A percentile compares a stretch with the other conserved stretches of the same genome.
Evolutionary conservation across 2,797 vertebrate species (phyloP).

Genomic region (Eulemur coronatus): DNA sequence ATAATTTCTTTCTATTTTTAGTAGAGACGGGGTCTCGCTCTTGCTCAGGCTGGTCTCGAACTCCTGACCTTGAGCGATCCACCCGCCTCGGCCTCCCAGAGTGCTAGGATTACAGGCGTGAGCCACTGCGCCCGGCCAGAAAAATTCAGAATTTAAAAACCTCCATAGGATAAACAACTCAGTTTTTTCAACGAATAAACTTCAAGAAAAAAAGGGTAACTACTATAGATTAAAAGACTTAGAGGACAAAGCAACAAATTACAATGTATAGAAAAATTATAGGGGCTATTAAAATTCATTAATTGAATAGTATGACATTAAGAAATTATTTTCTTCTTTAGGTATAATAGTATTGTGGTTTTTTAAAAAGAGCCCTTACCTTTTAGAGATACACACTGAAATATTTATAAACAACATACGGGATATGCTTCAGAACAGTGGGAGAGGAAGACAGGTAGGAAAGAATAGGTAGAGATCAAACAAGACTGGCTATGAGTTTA

Average conservation of each 20-base stretch:
- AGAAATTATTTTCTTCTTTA: not conserved
- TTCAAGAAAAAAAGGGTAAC: not conserved
- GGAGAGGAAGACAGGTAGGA: not conserved
- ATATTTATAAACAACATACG: not conserved
- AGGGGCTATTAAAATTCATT: not conserved
- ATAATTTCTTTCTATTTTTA: too few species aligned
- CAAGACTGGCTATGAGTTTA: not conserved
- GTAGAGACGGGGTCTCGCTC: too few species aligned
- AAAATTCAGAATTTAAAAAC: not conserved
- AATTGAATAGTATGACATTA: not conserved
- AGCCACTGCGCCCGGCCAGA: too few species aligned
- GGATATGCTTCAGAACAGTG: not conserved
- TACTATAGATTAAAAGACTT: not conserved
- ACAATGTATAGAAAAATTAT: not conserved
- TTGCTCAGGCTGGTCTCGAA: too few species aligned
- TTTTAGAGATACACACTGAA: constrained; percentile 14
- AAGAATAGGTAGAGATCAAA: not conserved
- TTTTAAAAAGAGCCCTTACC: not conserved
- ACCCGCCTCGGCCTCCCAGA: too few species aligned
- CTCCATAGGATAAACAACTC: not conserved
- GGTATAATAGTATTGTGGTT: not conserved
- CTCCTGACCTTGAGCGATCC: too few species aligned
- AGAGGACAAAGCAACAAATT: not conserved
- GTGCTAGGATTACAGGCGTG: too few species aligned
- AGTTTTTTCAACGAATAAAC: not conserved